Evolutionary conservation across 2,113 vertebrate genomes (phyloP).

Genomic region (Ursus arctos): DNA sequence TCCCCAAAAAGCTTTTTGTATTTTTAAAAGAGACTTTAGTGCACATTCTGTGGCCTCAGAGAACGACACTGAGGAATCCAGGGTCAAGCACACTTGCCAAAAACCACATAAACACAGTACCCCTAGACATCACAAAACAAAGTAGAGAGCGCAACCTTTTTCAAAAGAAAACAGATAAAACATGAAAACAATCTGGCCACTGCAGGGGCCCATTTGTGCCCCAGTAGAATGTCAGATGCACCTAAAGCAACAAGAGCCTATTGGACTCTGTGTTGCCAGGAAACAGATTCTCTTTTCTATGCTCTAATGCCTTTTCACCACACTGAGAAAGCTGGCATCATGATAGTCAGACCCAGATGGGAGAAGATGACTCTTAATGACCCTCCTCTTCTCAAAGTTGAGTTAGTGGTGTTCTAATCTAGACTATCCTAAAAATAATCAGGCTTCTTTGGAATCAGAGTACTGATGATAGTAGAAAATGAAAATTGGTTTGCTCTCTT

Average conservation of each 20-base stretch:
- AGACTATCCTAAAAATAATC: not conserved
- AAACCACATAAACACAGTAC: constrained; percentile 71
- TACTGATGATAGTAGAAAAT: not conserved
- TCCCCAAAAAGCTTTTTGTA: not conserved
- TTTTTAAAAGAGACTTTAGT: constrained; percentile 60
- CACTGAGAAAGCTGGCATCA: not conserved
- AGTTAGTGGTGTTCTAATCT: not conserved
- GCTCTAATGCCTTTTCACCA: not conserved
- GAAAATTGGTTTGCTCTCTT: not conserved
- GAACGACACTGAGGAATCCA: constrained; percentile 73
- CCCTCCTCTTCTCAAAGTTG: not conserved
- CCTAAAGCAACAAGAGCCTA: constrained; percentile 79
- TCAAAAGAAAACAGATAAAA: constrained; percentile 78
- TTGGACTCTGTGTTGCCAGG: constrained; percentile 52
- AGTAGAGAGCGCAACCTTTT: constrained; percentile 66
- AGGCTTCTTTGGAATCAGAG: not conserved
- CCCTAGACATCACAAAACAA: constrained; percentile 79
- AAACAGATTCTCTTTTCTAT: not conserved
- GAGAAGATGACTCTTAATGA: not conserved
- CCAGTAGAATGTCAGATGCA: constrained; percentile 54
- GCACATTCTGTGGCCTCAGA: constrained; percentile 60
- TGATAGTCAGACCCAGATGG: not conserved
- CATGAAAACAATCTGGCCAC: constrained; percentile 78
- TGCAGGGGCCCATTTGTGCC: constrained; percentile 64
- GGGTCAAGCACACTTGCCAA: constrained; percentile 76